These are phyloP conservation scores for Colostygia pectinataria DNA, from an alignment of 2,888 invertebrate species.

Conservation along the genomic window DNA sequence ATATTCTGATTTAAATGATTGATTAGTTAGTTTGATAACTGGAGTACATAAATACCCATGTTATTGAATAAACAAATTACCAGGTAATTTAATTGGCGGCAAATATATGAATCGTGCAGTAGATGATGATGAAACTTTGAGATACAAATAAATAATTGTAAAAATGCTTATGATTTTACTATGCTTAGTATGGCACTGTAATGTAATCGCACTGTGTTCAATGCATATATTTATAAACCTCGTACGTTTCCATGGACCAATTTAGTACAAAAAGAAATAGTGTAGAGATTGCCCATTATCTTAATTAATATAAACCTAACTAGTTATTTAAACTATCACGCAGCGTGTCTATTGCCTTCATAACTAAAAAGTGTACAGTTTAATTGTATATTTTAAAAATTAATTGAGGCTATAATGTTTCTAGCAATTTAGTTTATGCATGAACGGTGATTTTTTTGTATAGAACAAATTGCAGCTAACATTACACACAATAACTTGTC, in stretches of 20 bases:
- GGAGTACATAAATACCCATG: neutral
- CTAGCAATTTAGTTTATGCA: slow-evolving; percentile 58
- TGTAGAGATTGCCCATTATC: slow-evolving; percentile 10
- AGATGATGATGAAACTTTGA: slow-evolving; percentile 32
- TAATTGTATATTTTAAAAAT: slow-evolving; percentile 27
- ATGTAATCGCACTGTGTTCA: slow-evolving; percentile 66
- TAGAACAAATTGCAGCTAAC: slow-evolving; percentile 81
- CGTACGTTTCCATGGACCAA: slow-evolving; percentile 13
- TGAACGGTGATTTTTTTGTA: slow-evolving; percentile 70
- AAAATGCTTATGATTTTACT: slow-evolving; percentile 33
- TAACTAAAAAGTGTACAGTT: slow-evolving; percentile 16
- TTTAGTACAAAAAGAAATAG: slow-evolving; percentile 7
- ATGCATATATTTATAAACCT: slow-evolving; percentile 39
- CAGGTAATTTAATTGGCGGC: neutral
- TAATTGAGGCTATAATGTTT: slow-evolving; percentile 18
- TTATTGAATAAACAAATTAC: neutral
- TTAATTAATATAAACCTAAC: slow-evolving; percentile 4
- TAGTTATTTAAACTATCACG: slow-evolving; percentile 19
- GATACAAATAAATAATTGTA: slow-evolving; percentile 33
- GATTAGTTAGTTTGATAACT: slow-evolving; percentile 22
- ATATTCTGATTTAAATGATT: slow-evolving; percentile 53
- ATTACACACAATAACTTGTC: slow-evolving; percentile 66
- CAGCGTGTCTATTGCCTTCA: slow-evolving; percentile 27
- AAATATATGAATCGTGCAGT: slow-evolving; percentile 9
- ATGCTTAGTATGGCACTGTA: slow-evolving; percentile 65